A percentile compares a stretch with the other conserved stretches of the same genome.
These are phyloP conservation scores for Augiades crinisus DNA, from an alignment of 2,888 invertebrate genomes.

Conservation along the genomic window DNA sequence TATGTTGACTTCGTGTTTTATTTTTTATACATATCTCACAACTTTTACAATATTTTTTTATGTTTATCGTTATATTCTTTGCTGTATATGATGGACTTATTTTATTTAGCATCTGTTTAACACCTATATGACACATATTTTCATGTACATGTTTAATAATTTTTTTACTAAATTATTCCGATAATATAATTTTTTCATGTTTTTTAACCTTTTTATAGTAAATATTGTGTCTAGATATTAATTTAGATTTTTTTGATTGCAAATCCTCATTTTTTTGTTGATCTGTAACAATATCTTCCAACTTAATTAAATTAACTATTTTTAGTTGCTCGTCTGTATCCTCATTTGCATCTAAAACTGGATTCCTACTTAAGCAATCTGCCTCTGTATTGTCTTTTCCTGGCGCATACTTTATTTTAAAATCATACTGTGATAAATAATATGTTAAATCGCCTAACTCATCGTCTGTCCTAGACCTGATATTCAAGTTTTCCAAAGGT, in stretches of 20 bases:
- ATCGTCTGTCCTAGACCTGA: conserved; percentile 32
- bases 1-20: conserved; percentile 20
- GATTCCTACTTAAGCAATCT: conserved; percentile 35
- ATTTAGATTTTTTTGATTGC: not conserved
- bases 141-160: conserved; percentile 5
- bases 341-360: conserved; percentile 32
- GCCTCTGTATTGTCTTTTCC: conserved; percentile 30
- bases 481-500: conserved; percentile 30
- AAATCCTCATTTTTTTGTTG: not conserved
- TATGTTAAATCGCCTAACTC: conserved; percentile 31
- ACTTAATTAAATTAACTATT: conserved; percentile 32
- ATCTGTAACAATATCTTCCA: not conserved
- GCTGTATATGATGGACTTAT: conserved; percentile 16
- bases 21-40: conserved; percentile 26
- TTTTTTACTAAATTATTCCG: conserved; percentile 6
- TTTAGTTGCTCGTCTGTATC: conserved; percentile 34
- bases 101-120: conserved; percentile 20
- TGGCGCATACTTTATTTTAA: conserved; percentile 34
- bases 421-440: conserved; percentile 40
- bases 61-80: conserved; percentile 20
- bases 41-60: conserved; percentile 17
- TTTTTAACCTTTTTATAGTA: not conserved
- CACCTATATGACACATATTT: conserved; percentile 13
- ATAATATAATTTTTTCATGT: conserved; percentile 5
- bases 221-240: not conserved